A percentile compares a stretch with the other conserved stretches of the same genome.
Conservation (phyloP, 2,888 invertebrate genomes). For the Pandemis cinnamomeana region DNA sequence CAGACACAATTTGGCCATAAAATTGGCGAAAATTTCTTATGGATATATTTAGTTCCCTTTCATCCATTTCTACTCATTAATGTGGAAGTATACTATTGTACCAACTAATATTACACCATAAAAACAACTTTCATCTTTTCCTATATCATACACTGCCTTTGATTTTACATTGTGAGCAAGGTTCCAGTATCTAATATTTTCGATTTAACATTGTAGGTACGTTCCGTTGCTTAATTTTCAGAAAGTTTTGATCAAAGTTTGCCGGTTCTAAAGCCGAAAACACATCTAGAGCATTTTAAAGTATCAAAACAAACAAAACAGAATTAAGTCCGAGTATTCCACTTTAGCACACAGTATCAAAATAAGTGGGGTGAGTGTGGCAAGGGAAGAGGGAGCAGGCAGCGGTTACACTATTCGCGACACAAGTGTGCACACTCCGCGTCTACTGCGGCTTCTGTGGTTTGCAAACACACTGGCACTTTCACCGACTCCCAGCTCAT, state of each 20-base stretch:
- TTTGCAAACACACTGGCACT: slow-evolving; percentile 29
- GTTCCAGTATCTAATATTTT: not conserved
- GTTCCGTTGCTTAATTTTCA: not conserved
- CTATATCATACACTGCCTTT: too few relatives aligned
- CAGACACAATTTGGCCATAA: too few relatives aligned
- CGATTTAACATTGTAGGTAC: too few relatives aligned
- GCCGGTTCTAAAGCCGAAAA: not conserved
- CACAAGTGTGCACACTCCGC: slow-evolving; percentile 26
- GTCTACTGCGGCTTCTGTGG: slow-evolving; percentile 26
- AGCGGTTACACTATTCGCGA: slow-evolving; percentile 24
- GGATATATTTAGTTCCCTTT: too few relatives aligned
- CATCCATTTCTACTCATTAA: too few relatives aligned
- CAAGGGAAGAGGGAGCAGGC: slow-evolving; percentile 16
- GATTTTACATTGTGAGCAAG: too few relatives aligned
- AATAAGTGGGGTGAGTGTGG: slow-evolving; percentile 12
- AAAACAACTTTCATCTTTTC: too few relatives aligned
- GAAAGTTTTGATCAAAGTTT: not conserved
- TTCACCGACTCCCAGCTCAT: slow-evolving; percentile 74
- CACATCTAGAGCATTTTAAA: not conserved
- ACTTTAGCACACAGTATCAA: not conserved
- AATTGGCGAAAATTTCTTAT: too few relatives aligned
- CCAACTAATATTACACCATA: too few relatives aligned
- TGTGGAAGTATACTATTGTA: not conserved
- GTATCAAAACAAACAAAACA: not conserved
- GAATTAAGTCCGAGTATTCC: not conserved